These are phyloP conservation scores for Lordiphosa stackelbergi DNA, from an alignment of 1,140 invertebrate genomes.

Conservation along the genomic window DNA sequence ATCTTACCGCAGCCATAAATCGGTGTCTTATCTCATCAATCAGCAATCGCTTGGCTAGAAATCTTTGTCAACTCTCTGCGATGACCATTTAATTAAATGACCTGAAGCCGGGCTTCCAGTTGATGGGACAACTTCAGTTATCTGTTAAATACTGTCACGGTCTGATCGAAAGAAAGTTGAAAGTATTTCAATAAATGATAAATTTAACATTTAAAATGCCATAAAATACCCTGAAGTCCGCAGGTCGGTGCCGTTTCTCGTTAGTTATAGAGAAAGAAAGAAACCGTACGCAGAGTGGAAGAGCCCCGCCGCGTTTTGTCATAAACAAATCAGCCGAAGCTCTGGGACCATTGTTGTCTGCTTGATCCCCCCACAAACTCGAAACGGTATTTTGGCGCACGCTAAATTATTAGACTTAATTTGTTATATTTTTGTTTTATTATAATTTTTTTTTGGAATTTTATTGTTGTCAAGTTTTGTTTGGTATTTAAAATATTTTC, in stretches of 20 bases:
- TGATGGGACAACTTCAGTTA: too few relatives aligned
- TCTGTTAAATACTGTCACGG: constrained; percentile 23
- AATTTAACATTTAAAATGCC: constrained; percentile 6
- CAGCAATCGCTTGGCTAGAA: constrained; percentile 24
- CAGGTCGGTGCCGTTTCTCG: too few relatives aligned
- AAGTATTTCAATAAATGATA: constrained; percentile 17
- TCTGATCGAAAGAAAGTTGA: constrained; percentile 52
- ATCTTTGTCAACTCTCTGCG: constrained; percentile 27
- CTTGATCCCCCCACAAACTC: constrained; percentile 12
- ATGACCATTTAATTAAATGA: too few relatives aligned
- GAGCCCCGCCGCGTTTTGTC: constrained; percentile 39
- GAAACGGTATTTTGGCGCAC: constrained; percentile 70
- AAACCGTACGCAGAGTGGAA: constrained; percentile 1
- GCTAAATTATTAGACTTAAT: constrained; percentile 70
- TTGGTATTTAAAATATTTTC: constrained; percentile 42
- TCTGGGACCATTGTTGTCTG: constrained; percentile 42
- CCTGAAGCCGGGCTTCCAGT: constrained; percentile 1
- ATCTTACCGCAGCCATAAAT: constrained; percentile 18
- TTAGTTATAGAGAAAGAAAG: constrained; percentile 1
- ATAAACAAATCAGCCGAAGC: constrained; percentile 57
- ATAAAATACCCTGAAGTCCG: constrained; percentile 1
- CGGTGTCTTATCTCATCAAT: constrained; percentile 16
- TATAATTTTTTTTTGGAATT: background rate
- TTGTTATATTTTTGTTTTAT: constrained; percentile 54
- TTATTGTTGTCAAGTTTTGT: constrained; percentile 37